These are phyloP conservation scores for Drosophila novamexicana DNA, from an alignment of 1,140 invertebrate species.

Conservation along the genomic window DNA sequence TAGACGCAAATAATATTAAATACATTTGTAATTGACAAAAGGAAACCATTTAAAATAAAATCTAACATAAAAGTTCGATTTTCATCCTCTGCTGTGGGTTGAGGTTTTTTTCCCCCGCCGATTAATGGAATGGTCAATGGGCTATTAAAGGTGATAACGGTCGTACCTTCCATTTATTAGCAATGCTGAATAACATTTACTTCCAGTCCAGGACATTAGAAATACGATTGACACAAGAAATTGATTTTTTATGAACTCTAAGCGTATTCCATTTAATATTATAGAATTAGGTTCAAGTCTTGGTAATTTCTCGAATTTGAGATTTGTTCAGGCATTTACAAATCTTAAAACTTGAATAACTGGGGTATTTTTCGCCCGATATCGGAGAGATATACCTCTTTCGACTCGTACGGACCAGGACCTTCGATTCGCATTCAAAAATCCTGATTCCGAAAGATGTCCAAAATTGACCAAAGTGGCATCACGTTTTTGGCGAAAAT, in stretches of 20 bases:
- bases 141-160: conserved; percentile 27
- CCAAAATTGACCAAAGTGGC: too few species aligned
- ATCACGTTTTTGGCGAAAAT: too few species aligned
- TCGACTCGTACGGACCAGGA: too few species aligned
- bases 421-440: too few species aligned
- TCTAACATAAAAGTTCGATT: conserved; percentile 62
- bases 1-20: conserved; percentile 73
- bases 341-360: too few species aligned
- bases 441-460: too few species aligned
- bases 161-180: conserved; percentile 21
- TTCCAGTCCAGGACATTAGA: conserved; percentile 26
- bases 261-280: not conserved
- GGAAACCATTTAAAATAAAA: conserved; percentile 80
- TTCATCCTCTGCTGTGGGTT: conserved; percentile 8
- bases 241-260: conserved; percentile 20
- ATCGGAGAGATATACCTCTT: too few species aligned
- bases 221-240: conserved; percentile 7
- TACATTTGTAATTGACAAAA: conserved; percentile 80
- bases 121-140: conserved; percentile 36
- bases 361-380: too few species aligned
- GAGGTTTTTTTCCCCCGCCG: conserved; percentile 9
- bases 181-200: conserved; percentile 19
- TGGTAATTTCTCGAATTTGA: too few species aligned
- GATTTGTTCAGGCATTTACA: too few species aligned
- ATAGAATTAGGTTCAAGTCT: too few species aligned